Conservation (phyloP, 1,140 invertebrate genomes). For the Aphelinus certus region DNA sequence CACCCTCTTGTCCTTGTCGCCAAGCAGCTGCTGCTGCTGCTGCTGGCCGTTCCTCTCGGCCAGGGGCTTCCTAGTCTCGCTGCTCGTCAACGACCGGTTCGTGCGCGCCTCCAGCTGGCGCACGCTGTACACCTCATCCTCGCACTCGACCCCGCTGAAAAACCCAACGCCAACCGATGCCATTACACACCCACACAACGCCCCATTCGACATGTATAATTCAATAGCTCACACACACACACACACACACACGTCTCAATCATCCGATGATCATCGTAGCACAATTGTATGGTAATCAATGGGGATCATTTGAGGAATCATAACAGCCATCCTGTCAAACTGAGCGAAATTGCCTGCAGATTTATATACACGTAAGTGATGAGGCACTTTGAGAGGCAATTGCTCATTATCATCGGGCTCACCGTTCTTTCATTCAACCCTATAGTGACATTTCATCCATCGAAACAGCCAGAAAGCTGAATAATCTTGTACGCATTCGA, state of each 20-base stretch:
- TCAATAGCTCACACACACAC: not conserved
- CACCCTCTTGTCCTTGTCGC: too few species aligned
- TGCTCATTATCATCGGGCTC: too few species aligned
- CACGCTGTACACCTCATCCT: slow-evolving; percentile 85
- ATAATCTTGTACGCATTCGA: too few species aligned
- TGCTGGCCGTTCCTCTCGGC: slow-evolving; percentile 42
- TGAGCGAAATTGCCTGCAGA: too few species aligned
- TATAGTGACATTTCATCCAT: too few species aligned
- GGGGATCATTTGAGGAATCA: too few species aligned
- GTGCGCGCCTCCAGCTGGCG: slow-evolving; percentile 69
- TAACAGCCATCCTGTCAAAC: too few species aligned
- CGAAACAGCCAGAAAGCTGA: too few species aligned
- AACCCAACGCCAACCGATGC: slow-evolving; percentile 4
- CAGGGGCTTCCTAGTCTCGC: slow-evolving; percentile 37
- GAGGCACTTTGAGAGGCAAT: too few species aligned
- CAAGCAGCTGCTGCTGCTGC: slow-evolving; percentile 31
- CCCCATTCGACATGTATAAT: not conserved
- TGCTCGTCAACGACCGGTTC: slow-evolving; percentile 28
- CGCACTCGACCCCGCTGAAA: slow-evolving; percentile 87
- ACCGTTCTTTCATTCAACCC: too few species aligned
- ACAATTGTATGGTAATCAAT: too few species aligned
- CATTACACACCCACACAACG: not conserved
- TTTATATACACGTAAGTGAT: too few species aligned
- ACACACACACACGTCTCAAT: slow-evolving; percentile 14
- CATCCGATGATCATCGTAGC: not conserved